Conservation (phyloP, 1,140 invertebrate species). For the Drosophila mojavensis region DNA sequence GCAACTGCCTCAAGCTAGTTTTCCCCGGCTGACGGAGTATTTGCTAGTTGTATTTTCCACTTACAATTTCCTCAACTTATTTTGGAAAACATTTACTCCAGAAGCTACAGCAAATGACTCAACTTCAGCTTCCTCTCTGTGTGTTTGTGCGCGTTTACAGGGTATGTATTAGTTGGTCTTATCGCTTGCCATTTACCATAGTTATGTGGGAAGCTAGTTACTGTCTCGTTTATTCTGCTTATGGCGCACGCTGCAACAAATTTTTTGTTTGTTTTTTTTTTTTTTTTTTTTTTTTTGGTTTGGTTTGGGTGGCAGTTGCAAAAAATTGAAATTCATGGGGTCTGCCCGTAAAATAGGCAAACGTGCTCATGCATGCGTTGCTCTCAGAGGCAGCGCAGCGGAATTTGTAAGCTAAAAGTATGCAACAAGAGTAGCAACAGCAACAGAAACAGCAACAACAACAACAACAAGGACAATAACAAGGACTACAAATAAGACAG, state of each 20-base stretch:
- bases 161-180: background rate
- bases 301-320: constrained; percentile 17
- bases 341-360: constrained; percentile 60
- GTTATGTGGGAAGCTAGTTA: constrained; percentile 3
- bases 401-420: constrained; percentile 73
- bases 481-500: constrained; percentile 36
- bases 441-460: constrained; percentile 7
- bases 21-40: too few relatives aligned
- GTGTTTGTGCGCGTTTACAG: background rate
- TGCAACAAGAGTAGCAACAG: constrained; percentile 51
- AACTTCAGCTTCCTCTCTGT: too few relatives aligned
- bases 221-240: constrained; percentile 37
- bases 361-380: constrained; percentile 58
- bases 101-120: background rate
- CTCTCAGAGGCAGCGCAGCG: constrained; percentile 22
- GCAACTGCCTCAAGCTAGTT: too few relatives aligned
- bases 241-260: constrained; percentile 3
- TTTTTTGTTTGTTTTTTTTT: too few relatives aligned
- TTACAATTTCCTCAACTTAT: too few relatives aligned
- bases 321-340: constrained; percentile 75
- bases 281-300: too few relatives aligned
- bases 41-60: too few relatives aligned
- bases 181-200: background rate
- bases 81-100: too few relatives aligned
- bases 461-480: constrained; percentile 5